A percentile compares a stretch with the other conserved stretches of the same genome.
Evolutionary conservation across 2,797 vertebrate species (phyloP).

Genomic region (Propithecus perrieri): DNA sequence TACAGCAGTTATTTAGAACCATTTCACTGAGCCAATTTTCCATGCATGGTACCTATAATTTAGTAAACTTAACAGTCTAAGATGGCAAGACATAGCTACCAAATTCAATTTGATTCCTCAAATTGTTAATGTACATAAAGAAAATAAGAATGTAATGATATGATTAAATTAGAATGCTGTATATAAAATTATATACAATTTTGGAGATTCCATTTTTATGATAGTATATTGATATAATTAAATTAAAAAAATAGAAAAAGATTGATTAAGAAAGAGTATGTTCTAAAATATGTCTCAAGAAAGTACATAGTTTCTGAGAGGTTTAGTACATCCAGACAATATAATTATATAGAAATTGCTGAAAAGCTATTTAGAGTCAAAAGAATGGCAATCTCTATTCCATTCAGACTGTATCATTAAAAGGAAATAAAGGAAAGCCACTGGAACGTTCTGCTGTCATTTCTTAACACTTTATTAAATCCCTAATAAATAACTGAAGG

Average conservation of each 20-base stretch:
- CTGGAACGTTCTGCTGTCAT: constrained; percentile 14
- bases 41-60: not conserved
- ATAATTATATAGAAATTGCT: constrained; percentile 20
- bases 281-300: constrained; percentile 27
- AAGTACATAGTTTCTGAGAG: not conserved
- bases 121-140: not conserved
- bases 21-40: not conserved
- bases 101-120: not conserved
- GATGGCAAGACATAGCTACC: not conserved
- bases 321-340: not conserved
- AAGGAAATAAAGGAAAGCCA: constrained; percentile 27
- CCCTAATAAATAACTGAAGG: not conserved
- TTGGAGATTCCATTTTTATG: constrained; percentile 4
- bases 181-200: not conserved
- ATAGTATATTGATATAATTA: constrained; percentile 23
- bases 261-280: not conserved
- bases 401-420: constrained; percentile 32
- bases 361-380: not conserved
- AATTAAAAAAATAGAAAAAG: constrained; percentile 9
- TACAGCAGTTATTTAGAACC: not conserved
- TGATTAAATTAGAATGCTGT: not conserved
- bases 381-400: constrained; percentile 8
- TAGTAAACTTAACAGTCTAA: not conserved
- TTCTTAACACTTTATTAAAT: constrained; percentile 24
- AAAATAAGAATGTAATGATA: not conserved